A percentile compares a stretch with the other conserved stretches of the same genome.
Conservation (phyloP, 2,797 vertebrate species). For the Gambusia yucatana region DNA sequence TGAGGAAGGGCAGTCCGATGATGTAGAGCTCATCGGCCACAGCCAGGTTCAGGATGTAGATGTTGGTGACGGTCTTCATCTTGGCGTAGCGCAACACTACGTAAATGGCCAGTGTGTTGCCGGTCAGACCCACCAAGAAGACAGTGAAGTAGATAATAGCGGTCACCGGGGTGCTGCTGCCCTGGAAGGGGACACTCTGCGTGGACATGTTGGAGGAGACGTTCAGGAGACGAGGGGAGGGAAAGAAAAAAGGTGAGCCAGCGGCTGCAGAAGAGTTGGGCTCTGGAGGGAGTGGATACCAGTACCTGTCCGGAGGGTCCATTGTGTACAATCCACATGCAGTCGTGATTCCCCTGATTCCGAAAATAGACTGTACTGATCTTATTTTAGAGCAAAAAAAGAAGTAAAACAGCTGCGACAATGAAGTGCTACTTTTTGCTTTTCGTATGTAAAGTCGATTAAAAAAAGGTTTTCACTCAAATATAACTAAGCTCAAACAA, state of each 20-base stretch:
- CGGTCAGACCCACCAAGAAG: slow-evolving; percentile 89
- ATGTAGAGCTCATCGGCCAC: slow-evolving; percentile 96
- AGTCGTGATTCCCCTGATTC: neutral
- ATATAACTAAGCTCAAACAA: neutral
- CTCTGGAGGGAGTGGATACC: slow-evolving; percentile 51
- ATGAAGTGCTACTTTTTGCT: neutral
- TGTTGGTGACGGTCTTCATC: slow-evolving; percentile 93
- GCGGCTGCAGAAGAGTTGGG: slow-evolving; percentile 48
- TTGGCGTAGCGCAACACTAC: slow-evolving; percentile 91
- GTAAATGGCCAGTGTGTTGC: slow-evolving; percentile 95
- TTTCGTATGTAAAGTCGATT: neutral
- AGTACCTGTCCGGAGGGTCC: slow-evolving; percentile 60
- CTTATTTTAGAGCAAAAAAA: slow-evolving; percentile 2
- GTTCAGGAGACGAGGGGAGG: slow-evolving; percentile 53
- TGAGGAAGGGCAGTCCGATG: slow-evolving; percentile 93
- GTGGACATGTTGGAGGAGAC: slow-evolving; percentile 66
- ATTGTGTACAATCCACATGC: slow-evolving; percentile 41
- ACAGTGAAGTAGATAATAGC: slow-evolving; percentile 91
- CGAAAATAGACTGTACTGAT: neutral
- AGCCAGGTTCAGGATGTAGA: slow-evolving; percentile 96
- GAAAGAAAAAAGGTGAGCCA: slow-evolving; percentile 31
- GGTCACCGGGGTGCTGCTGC: slow-evolving; percentile 89
- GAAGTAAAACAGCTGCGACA: neutral
- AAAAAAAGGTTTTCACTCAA: neutral
- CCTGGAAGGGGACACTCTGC: slow-evolving; percentile 78